A percentile compares a stretch with the other conserved stretches of the same genome.
phyloP scores from a whole-genome alignment of 2,888 invertebrate genomes.

The Bimastos eiseni region DNA sequence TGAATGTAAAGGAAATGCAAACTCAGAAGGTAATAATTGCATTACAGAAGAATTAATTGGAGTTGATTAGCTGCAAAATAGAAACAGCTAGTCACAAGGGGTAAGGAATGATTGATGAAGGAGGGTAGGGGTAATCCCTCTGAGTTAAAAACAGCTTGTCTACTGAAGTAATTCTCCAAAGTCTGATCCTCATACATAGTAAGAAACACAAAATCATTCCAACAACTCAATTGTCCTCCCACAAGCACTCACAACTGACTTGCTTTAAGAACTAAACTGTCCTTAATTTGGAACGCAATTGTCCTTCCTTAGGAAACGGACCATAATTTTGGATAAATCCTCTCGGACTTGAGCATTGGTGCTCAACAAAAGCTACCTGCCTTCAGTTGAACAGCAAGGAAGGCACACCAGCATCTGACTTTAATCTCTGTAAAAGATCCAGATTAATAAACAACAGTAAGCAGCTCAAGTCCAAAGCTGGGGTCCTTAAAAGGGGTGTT shows the following conservation, averaged over 20 bases:
- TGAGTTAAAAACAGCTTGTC: fast-evolving
- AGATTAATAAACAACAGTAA: background rate
- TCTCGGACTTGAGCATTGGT: too few species aligned
- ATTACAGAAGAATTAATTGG: background rate
- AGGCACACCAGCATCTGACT: background rate
- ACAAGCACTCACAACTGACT: background rate
- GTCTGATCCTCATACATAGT: too few species aligned
- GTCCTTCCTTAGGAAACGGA: too few species aligned
- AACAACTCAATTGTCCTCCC: background rate
- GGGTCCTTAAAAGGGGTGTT: background rate
- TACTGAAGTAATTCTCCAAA: background rate
- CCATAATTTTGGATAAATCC: too few species aligned
- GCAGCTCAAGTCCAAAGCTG: background rate
- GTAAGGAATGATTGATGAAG: background rate
- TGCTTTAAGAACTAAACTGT: too few species aligned
- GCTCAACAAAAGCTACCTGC: too few species aligned
- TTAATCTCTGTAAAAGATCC: background rate
- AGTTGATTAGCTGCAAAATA: background rate
- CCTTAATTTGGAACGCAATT: too few species aligned
- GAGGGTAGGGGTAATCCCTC: too few species aligned
- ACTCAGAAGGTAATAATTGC: background rate
- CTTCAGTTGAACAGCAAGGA: too few species aligned
- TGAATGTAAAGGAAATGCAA: background rate
- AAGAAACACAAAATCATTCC: background rate
- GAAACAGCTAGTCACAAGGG: background rate